A percentile compares a stretch with the other conserved stretches of the same genome.
Evolutionary conservation across 2,888 invertebrate genomes (phyloP).

Genomic region (Polydesmus complanatus): DNA sequence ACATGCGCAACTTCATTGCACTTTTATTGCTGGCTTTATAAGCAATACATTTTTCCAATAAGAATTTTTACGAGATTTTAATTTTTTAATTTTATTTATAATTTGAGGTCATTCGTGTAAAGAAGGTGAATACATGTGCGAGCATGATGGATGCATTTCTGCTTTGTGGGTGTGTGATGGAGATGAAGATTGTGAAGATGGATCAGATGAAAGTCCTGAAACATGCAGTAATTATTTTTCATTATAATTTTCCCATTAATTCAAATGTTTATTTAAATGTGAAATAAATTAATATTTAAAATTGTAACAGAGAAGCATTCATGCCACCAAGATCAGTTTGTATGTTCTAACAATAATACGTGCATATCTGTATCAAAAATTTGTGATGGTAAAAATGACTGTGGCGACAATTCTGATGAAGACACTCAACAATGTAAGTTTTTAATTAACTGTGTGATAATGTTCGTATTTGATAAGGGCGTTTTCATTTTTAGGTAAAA

Average conservation of each 20-base stretch:
- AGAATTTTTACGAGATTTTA: background rate
- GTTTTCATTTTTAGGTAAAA: constrained; percentile 14
- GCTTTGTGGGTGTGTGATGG: constrained; percentile 30
- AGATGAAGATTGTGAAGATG: constrained; percentile 46
- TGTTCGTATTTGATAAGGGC: background rate
- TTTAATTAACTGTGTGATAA: constrained; percentile 19
- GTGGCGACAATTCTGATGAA: constrained; percentile 33
- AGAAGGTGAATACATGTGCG: constrained; percentile 35
- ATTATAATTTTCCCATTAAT: background rate
- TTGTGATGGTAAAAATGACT: constrained; percentile 54
- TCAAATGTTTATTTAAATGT: background rate
- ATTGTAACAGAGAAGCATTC: constrained; percentile 3
- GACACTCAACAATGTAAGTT: constrained; percentile 29
- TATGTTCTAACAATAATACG: constrained; percentile 22
- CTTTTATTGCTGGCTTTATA: no score
- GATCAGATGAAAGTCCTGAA: constrained; percentile 44
- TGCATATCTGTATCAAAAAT: constrained; percentile 32
- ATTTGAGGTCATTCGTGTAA: constrained; percentile 31
- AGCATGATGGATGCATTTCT: constrained; percentile 39
- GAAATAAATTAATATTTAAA: background rate
- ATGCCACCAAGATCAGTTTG: constrained; percentile 15
- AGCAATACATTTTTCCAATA: background rate
- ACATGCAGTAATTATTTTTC: constrained; percentile 19
- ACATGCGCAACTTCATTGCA: no score
- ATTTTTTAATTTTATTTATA: no score